These are phyloP conservation scores for Oscheius sp. DNA, from an alignment of 2,888 invertebrate species.

Conservation along the genomic window DNA sequence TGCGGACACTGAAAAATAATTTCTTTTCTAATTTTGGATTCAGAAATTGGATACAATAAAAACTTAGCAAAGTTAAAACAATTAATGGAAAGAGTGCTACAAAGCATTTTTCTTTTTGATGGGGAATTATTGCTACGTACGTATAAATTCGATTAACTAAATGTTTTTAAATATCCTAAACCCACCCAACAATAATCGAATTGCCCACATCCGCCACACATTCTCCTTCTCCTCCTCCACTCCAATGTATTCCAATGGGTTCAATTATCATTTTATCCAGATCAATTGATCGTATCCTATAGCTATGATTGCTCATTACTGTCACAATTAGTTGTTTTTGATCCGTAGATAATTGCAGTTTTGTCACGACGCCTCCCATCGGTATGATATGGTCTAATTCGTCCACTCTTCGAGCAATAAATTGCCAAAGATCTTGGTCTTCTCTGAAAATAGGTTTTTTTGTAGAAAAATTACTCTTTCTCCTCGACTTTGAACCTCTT, in stretches of 20 bases:
- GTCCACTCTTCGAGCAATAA: constrained; percentile 18
- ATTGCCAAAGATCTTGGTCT: constrained; percentile 21
- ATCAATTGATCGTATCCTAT: constrained; percentile 16
- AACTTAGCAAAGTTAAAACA: no score
- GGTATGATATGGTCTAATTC: constrained; percentile 25
- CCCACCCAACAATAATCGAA: constrained; percentile 14
- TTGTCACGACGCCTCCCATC: constrained; percentile 1
- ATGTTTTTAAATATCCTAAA: background rate
- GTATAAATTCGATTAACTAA: no score
- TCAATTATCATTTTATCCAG: constrained; percentile 33
- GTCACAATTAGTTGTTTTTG: constrained; percentile 18
- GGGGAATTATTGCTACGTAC: no score
- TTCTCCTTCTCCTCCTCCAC: background rate
- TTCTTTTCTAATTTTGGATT: no score
- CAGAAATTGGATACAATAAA: no score
- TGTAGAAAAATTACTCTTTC: background rate
- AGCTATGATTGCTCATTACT: background rate
- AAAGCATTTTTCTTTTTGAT: no score
- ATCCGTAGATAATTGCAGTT: constrained; percentile 23
- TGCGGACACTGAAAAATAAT: constrained; percentile 10
- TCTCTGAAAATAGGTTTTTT: background rate
- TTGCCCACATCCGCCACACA: background rate
- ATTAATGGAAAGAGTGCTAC: no score
- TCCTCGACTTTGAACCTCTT: constrained; percentile 12
- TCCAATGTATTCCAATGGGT: constrained; percentile 3